Evolutionary conservation across 2,888 invertebrate genomes (phyloP).

Genomic region (Nomada ruficornis): DNA sequence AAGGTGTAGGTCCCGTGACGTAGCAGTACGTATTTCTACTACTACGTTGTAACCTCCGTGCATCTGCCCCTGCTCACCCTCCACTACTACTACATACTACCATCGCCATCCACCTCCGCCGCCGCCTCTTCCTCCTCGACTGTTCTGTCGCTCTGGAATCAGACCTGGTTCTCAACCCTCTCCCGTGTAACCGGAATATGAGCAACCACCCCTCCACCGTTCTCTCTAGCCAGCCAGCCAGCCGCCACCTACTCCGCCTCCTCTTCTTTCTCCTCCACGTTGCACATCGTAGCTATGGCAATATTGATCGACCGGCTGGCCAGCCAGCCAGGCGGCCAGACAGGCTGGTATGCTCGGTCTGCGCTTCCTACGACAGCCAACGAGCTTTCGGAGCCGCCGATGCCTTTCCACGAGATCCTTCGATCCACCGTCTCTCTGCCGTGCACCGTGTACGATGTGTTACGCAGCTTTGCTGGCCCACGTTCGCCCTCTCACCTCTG

Average conservation of each 20-base stretch:
- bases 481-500: not conserved
- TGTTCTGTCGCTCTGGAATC: conserved; percentile 47
- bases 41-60: conserved; percentile 69
- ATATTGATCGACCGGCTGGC: conserved; percentile 79
- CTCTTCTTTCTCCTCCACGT: conserved; percentile 74
- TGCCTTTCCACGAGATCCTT: conserved; percentile 59
- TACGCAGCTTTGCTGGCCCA: conserved; percentile 21
- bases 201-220: conserved; percentile 66
- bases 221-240: conserved; percentile 66
- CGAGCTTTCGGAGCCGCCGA: conserved; percentile 66
- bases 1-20: conserved; percentile 75
- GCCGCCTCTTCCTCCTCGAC: not conserved
- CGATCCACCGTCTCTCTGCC: conserved; percentile 36
- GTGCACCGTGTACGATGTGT: conserved; percentile 29
- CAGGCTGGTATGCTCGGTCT: conserved; percentile 61
- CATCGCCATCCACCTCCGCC: not conserved
- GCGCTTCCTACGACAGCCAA: conserved; percentile 63
- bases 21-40: conserved; percentile 73
- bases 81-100: not conserved
- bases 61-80: conserved; percentile 20
- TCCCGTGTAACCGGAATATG: conserved; percentile 73
- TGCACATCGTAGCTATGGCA: conserved; percentile 81
- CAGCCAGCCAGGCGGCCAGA: conserved; percentile 52
- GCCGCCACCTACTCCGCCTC: conserved; percentile 65
- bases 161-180: conserved; percentile 65